Evolutionary conservation across 1,140 invertebrate species (phyloP), one percentile per base, ranked within the genome.

Genomic region (Orius laevigatus): DNA sequence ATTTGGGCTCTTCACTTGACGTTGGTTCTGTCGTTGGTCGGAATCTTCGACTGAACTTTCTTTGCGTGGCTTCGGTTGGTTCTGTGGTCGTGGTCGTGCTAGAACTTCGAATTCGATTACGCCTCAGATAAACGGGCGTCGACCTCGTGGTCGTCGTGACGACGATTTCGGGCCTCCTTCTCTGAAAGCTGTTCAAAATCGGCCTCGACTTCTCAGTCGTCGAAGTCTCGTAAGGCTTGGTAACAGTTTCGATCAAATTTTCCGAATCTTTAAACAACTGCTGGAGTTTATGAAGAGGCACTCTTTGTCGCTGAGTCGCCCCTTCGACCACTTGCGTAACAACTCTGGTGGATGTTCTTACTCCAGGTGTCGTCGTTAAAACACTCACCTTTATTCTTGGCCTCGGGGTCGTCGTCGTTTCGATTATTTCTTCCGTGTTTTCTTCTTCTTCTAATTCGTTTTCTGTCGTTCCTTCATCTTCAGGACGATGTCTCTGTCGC

Each of bases 281-380:
- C 43, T 52, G 46, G n/a, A 57, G 49, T 18, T 54, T 57, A 39
- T 53, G 51, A 5, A 58, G 39, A 19, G 55, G 55, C 44, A 58
- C 48, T 47, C 49, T 51, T 35, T 55, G 55, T 31, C 55, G 50
- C 49, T 55, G 52, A 16, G 57, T 58, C 9, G 55, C 58, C n/a
- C 55, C 58, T 48, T 59, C 56, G 46, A 58, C 55, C 11, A 59
- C 47, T n/a, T 53, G 45, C 11, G 58, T 59, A 40, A 59, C 53
- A 44, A 59, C 50, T 42, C 57, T 58, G 18, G 58, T 59, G n/a
- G 52, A 53, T 46, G 54, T 49, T 47, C 18, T 39, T 36, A 49
- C 35, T 32, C 41, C 51, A 6, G 51, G 38, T 34, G 52, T 50
- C 31, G 45, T 50, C 16, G 46, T 31, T 16, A 53, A 39, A 11